Evolutionary conservation across 1,140 invertebrate species (phyloP).

Genomic region (Melitaea cinxia): DNA sequence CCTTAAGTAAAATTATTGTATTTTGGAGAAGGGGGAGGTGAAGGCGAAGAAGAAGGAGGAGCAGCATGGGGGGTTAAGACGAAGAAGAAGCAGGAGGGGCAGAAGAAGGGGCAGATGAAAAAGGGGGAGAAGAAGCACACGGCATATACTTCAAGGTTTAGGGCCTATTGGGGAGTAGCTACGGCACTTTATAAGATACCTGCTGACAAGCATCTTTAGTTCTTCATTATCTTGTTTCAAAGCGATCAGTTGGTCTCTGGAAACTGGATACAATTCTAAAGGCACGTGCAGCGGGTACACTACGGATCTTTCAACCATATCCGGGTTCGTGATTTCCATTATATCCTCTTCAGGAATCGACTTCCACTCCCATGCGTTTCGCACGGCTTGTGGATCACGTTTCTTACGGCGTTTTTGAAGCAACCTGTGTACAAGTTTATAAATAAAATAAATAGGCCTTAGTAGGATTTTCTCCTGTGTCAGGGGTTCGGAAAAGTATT

Average conservation of each 20-base stretch:
- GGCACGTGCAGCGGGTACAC: conserved; percentile 83
- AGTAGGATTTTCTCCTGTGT: too few species aligned
- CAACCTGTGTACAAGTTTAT: conserved; percentile 47
- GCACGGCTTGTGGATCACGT: conserved; percentile 49
- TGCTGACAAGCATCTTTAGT: conserved; percentile 50
- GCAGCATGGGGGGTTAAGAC: too few species aligned
- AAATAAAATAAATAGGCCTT: too few species aligned
- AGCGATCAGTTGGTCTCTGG: conserved; percentile 52
- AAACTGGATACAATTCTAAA: conserved; percentile 66
- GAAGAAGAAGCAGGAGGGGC: too few species aligned
- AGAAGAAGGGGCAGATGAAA: too few species aligned
- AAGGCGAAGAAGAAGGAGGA: too few species aligned
- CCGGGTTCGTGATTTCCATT: conserved; percentile 61
- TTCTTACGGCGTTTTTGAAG: conserved; percentile 61
- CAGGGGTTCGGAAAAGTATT: too few species aligned
- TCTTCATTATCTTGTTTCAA: conserved; percentile 60
- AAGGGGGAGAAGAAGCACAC: too few species aligned
- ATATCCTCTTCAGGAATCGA: conserved; percentile 61
- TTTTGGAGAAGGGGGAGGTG: too few species aligned
- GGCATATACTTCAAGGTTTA: too few species aligned
- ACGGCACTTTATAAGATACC: conserved; percentile 40
- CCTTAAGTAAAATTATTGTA: too few species aligned
- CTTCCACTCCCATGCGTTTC: conserved; percentile 73
- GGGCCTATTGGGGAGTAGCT: too few species aligned
- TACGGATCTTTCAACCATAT: conserved; percentile 70